phyloP scores from a whole-genome alignment of 2,888 invertebrate species.

The Morpho deidamia region DNA sequence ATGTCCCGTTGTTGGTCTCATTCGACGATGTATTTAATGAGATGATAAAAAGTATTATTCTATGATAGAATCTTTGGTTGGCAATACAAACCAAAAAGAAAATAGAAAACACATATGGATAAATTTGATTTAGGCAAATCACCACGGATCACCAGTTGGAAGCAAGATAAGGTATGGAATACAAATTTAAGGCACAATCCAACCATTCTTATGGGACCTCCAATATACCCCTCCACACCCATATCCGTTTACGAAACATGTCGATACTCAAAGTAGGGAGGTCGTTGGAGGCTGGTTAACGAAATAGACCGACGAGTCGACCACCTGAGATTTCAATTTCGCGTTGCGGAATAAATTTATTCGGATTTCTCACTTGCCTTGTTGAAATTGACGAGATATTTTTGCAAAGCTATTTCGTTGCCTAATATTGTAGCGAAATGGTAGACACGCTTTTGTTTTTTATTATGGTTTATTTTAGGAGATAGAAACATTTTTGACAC shows the following conservation, averaged over 20 bases:
- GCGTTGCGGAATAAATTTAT: slow-evolving; percentile 68
- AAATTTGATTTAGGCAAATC: slow-evolving; percentile 50
- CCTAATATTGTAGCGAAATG: not conserved
- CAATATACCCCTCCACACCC: slow-evolving; percentile 11
- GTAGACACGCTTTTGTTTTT: not conserved
- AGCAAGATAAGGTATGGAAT: slow-evolving; percentile 49
- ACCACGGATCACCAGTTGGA: slow-evolving; percentile 45
- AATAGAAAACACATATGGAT: slow-evolving; percentile 18
- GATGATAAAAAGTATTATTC: too few relatives aligned
- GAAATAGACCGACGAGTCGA: slow-evolving; percentile 29
- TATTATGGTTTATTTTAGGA: too few relatives aligned
- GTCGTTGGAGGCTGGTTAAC: slow-evolving; percentile 12
- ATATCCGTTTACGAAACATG: slow-evolving; percentile 7
- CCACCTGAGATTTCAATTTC: slow-evolving; percentile 76
- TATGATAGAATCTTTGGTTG: too few relatives aligned
- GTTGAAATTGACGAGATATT: slow-evolving; percentile 14
- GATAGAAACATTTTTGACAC: too few relatives aligned
- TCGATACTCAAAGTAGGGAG: slow-evolving; percentile 11
- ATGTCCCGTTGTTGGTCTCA: too few relatives aligned
- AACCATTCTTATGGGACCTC: slow-evolving; percentile 38
- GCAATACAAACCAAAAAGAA: slow-evolving; percentile 2
- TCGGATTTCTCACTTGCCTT: slow-evolving; percentile 42
- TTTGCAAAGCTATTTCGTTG: slow-evolving; percentile 1
- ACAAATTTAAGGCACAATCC: slow-evolving; percentile 54
- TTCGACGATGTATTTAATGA: too few relatives aligned